A percentile compares a stretch with the other conserved stretches of the same genome.
These are phyloP conservation scores for Machimus atricapillus DNA, from an alignment of 2,888 invertebrate species.

Conservation along the genomic window DNA sequence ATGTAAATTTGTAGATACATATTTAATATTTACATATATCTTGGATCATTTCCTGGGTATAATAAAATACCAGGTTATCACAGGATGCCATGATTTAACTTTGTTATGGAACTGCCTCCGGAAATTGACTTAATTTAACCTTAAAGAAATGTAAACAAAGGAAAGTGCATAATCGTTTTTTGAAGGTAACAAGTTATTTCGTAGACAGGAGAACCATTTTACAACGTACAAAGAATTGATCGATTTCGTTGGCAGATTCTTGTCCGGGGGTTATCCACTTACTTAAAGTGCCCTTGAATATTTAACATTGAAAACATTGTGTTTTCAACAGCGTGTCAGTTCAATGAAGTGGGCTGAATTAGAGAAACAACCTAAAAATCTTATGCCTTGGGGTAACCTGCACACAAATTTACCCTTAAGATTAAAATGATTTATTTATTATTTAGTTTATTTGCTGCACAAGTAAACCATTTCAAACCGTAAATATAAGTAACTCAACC, in stretches of 20 bases:
- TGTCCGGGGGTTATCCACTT: not conserved
- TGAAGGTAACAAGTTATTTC: not conserved
- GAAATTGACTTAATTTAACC: not conserved
- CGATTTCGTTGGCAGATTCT: not conserved
- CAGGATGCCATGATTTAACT: not conserved
- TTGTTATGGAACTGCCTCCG: not conserved
- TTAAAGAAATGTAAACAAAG: not conserved
- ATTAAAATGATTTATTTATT: not conserved
- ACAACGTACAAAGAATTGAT: not conserved
- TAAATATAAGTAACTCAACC: not conserved
- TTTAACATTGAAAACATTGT: not conserved
- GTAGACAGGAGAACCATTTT: not conserved
- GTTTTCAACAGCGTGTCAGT: not conserved
- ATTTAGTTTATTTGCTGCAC: not conserved
- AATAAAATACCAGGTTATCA: not conserved
- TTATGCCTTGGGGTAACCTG: not conserved
- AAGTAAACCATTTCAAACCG: not conserved
- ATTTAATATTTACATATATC: no score
- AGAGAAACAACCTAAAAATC: not conserved
- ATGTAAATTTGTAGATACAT: not conserved
- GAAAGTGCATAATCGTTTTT: not conserved
- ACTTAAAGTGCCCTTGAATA: not conserved
- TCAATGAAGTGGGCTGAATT: not conserved
- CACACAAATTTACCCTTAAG: not conserved
- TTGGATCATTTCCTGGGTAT: not conserved